Percentiles rank a stretch among this genome's conserved stretches.
Evolutionary conservation across 2,888 invertebrate species (phyloP).

Genomic region (Heliconius ismenius): DNA sequence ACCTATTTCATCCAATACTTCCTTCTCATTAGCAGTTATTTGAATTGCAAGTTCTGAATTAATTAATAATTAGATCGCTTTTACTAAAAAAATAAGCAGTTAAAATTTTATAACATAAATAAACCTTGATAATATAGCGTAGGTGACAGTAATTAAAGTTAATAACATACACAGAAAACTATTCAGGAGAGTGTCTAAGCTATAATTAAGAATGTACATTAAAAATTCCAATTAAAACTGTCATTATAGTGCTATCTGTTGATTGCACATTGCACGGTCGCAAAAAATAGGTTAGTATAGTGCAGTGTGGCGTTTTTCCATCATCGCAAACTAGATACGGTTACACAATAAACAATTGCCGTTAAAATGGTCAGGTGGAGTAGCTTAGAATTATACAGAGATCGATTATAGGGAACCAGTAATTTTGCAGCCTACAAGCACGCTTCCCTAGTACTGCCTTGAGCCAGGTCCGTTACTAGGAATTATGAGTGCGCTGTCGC

Average conservation of each 20-base stretch:
- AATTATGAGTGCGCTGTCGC: slow-evolving; percentile 70
- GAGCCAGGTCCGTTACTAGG: slow-evolving; percentile 76
- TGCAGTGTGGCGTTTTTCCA: slow-evolving; percentile 39
- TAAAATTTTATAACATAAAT: not conserved
- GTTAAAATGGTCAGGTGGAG: slow-evolving; percentile 64
- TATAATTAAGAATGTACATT: slow-evolving; percentile 25
- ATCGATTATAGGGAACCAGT: slow-evolving; percentile 71
- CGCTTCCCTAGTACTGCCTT: slow-evolving; percentile 74
- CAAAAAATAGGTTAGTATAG: slow-evolving; percentile 40
- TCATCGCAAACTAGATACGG: slow-evolving; percentile 43
- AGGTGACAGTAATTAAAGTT: slow-evolving; percentile 15
- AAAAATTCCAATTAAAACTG: slow-evolving; percentile 29
- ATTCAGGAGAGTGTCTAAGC: slow-evolving; percentile 14
- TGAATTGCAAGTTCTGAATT: slow-evolving; percentile 27
- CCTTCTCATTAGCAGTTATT: slow-evolving; percentile 38
- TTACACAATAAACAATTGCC: slow-evolving; percentile 53
- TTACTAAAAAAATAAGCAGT: slow-evolving; percentile 20
- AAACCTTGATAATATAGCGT: not conserved
- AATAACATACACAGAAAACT: slow-evolving; percentile 9
- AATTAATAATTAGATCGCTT: slow-evolving; percentile 16
- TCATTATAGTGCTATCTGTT: slow-evolving; percentile 28
- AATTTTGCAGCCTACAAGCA: slow-evolving; percentile 74
- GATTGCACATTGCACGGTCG: slow-evolving; percentile 40
- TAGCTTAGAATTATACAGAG: slow-evolving; percentile 70
- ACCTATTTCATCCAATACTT: slow-evolving; percentile 33